Base-by-base conservation (phyloP, 2,797 vertebrate genomes). In the Parotocinclus haroldoi region DNA sequence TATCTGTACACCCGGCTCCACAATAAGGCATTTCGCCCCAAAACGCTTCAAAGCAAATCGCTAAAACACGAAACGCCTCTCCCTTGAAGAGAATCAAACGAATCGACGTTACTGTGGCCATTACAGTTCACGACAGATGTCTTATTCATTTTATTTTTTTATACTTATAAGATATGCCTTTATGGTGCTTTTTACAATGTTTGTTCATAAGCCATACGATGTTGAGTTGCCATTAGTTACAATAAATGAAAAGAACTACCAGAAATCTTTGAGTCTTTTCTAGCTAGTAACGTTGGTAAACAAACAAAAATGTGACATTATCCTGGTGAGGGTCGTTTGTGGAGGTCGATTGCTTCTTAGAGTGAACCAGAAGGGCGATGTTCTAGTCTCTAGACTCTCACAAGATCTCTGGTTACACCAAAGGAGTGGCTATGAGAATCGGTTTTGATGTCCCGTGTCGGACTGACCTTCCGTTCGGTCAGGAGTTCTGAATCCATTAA, bases 121-220 rank as follows among this genome's bases (percentile, higher is more conserved):
- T 88, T 82, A 83, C 79, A 74, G 78, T 86, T 88, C 87, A 91
- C 84, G 62, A 84, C 82, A 84, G 76, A 88, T 84, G 81, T 82
- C 85, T 86, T 82, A 79, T 85, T 84, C 84, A 37, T 83, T 83
- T 86, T 68, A 81, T 86, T 87, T 86, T 87, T 87, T 89, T 84
- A 87, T 91, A 87, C 89, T 80, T 87, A 69, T 86, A 79, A 85
- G 49, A 89, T 86, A 89, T 88, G 82, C 85, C 87, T 91, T 90
- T 87, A 86, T 91, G 87, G 89, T 91, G 89, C 89, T 91, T 89
- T 90, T 88, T 88, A 89, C 79, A 81, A 90, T 91, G 88, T 91
- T 88, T 88, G 89, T 90, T 91, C 88, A 91, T 89, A 77, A 87
- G 89, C 89, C 90, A 91, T 92, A 91, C 88, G 87, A 88, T 88